A percentile compares a stretch with the other conserved stretches of the same genome.
Evolutionary conservation across 2,797 vertebrate species (phyloP).

Genomic region (Mus caroli): DNA sequence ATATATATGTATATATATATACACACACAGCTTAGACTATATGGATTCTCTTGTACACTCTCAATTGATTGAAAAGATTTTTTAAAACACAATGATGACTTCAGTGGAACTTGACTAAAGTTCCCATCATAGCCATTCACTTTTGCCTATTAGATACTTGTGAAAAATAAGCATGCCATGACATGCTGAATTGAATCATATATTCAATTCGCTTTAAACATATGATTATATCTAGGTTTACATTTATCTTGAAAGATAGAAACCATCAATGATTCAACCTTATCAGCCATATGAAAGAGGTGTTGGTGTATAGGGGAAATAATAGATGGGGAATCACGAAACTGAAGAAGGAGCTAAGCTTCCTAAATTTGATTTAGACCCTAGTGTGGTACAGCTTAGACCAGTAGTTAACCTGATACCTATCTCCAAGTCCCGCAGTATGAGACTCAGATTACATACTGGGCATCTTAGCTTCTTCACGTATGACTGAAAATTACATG

Average conservation of each 20-base stretch:
- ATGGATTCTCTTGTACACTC: background rate
- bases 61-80: background rate
- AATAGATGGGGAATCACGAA: background rate
- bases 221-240: background rate
- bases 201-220: slow-evolving; percentile 28
- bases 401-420: background rate
- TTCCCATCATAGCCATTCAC: background rate
- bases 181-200: background rate
- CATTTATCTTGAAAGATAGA: background rate
- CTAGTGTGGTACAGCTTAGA: background rate
- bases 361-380: background rate
- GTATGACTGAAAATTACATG: background rate
- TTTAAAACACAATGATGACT: background rate
- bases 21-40: background rate
- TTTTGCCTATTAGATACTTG: background rate
- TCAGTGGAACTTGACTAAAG: background rate
- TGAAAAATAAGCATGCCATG: background rate
- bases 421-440: background rate
- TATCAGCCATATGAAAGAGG: background rate
- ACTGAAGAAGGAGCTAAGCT: background rate
- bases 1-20: background rate
- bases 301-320: background rate
- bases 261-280: background rate
- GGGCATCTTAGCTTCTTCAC: background rate
- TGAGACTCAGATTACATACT: background rate